Evolutionary conservation across 92 coral and sea anemone species (phyloP).

Genomic region (Palythoa caribaeorum): DNA sequence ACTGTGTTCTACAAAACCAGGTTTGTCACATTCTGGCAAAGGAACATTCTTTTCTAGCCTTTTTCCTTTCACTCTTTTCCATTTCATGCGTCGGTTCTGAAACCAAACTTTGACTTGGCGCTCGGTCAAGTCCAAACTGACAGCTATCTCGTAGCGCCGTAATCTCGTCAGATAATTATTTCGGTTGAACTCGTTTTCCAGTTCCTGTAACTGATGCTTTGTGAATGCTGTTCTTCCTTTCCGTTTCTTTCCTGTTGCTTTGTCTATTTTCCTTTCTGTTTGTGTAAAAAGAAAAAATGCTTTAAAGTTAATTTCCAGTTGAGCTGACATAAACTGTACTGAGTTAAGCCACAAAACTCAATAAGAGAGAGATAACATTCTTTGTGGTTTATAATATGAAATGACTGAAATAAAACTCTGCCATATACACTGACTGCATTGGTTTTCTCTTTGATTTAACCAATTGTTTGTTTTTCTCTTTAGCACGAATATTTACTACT

Average conservation of each 20-base stretch:
- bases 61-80: constrained; percentile 98
- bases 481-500: too few species aligned
- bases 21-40: constrained; percentile 31
- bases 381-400: not conserved
- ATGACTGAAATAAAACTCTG: too few species aligned
- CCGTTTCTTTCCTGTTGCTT: constrained; percentile 87
- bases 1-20: constrained; percentile 24
- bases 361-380: not conserved
- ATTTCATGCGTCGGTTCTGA: constrained; percentile 97
- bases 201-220: constrained; percentile 98
- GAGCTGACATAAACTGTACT: not conserved
- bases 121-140: constrained; percentile 96
- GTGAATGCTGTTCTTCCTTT: constrained; percentile 98
- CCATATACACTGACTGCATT: too few species aligned
- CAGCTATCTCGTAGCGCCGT: constrained; percentile 98
- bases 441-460: too few species aligned
- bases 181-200: constrained; percentile 97
- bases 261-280: constrained; percentile 76
- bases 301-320: not conserved
- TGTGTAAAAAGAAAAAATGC: not conserved
- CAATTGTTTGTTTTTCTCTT: too few species aligned
- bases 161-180: constrained; percentile 96
- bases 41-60: constrained; percentile 89
- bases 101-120: constrained; percentile 99
- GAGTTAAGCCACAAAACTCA: not conserved